A percentile compares a stretch with the other conserved stretches of the same genome.
Evolutionary conservation across 2,113 vertebrate genomes (phyloP).

Genomic region (Xerus inauris): DNA sequence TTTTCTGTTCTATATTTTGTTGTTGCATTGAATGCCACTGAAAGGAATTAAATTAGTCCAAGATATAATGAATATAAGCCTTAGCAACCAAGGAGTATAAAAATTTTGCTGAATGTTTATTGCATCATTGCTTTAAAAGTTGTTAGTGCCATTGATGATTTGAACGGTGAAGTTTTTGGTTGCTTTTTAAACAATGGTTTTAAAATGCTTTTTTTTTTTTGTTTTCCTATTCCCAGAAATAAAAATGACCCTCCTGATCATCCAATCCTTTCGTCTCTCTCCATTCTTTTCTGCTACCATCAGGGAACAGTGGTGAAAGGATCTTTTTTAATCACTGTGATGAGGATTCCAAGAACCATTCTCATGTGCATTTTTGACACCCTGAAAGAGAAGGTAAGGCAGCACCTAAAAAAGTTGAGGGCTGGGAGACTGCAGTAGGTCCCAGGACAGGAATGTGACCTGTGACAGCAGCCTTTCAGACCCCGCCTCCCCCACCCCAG

Average conservation of each 20-base stretch:
- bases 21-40: neutral
- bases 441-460: neutral
- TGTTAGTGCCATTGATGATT: neutral
- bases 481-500: too few relatives aligned
- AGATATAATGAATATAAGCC: neutral
- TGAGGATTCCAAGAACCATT: constrained; percentile 86
- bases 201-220: constrained; percentile 55
- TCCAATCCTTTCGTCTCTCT: constrained; percentile 87
- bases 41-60: neutral
- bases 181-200: constrained; percentile 32
- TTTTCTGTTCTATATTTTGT: neutral
- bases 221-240: constrained; percentile 84
- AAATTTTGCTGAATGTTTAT: neutral
- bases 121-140: neutral
- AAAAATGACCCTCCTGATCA: constrained; percentile 81
- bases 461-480: neutral
- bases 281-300: constrained; percentile 87
- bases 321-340: constrained; percentile 85
- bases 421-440: neutral
- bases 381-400: constrained; percentile 86
- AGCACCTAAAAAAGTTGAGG: neutral
- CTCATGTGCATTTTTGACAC: constrained; percentile 76
- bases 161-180: neutral
- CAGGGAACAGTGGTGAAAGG: constrained; percentile 88
- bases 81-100: neutral